Conservation (phyloP, 2,888 invertebrate species). For the Amphipoea oculea region DNA sequence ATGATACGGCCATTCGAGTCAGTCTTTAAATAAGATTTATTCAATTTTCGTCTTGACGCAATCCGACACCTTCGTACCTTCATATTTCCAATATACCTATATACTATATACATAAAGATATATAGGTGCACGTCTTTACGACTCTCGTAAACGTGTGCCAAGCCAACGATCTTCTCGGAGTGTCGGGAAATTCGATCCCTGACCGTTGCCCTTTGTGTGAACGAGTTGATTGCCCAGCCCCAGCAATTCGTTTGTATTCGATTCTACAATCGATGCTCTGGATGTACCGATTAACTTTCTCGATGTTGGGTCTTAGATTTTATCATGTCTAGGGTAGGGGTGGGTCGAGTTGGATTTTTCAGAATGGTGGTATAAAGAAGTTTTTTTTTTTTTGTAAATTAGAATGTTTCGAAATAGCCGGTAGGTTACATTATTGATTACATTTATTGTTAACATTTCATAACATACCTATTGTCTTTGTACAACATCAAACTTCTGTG, state of each 20-base stretch:
- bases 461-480: slow-evolving; percentile 26
- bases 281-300: slow-evolving; percentile 61
- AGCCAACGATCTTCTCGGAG: slow-evolving; percentile 75
- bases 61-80: slow-evolving; percentile 50
- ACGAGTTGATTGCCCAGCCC: slow-evolving; percentile 67
- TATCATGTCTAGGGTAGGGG: slow-evolving; percentile 52
- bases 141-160: slow-evolving; percentile 78
- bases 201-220: slow-evolving; percentile 73
- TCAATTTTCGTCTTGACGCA: slow-evolving; percentile 22
- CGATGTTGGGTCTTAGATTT: slow-evolving; percentile 60
- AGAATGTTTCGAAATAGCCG: neutral
- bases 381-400: neutral
- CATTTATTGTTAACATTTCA: slow-evolving; percentile 38
- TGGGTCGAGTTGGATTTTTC: slow-evolving; percentile 6
- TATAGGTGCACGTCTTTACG: slow-evolving; percentile 78
- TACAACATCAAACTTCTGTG: slow-evolving; percentile 24
- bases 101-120: slow-evolving; percentile 62
- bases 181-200: slow-evolving; percentile 81
- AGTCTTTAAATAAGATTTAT: slow-evolving; percentile 33
- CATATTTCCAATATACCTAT: slow-evolving; percentile 45
- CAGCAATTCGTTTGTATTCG: slow-evolving; percentile 61
- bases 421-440: slow-evolving; percentile 24
- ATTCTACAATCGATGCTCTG: slow-evolving; percentile 60
- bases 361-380: neutral
- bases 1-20: neutral